Evolutionary conservation across 1,140 invertebrate species (phyloP).

Genomic region (Heliconius hermathena): DNA sequence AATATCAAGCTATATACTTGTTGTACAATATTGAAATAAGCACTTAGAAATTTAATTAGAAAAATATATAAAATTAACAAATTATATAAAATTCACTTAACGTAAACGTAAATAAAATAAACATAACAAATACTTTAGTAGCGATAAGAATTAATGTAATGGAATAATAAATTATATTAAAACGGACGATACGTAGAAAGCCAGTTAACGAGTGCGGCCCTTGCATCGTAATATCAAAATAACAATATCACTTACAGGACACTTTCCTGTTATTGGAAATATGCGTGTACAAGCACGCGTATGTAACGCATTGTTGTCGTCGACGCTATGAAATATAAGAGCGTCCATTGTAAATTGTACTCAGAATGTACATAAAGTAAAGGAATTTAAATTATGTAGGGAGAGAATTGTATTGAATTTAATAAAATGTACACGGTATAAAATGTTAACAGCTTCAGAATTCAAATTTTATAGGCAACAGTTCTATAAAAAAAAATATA

Average conservation of each 20-base stretch:
- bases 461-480: too few relatives aligned
- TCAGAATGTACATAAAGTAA: not conserved
- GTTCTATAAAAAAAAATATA: too few relatives aligned
- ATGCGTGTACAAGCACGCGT: not conserved
- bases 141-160: not conserved
- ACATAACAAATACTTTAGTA: not conserved
- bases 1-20: too few relatives aligned
- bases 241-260: slow-evolving; percentile 16
- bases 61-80: too few relatives aligned
- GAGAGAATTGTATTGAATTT: not conserved
- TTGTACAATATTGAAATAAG: too few relatives aligned
- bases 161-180: slow-evolving; percentile 17
- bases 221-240: slow-evolving; percentile 23
- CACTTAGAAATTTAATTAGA: too few relatives aligned
- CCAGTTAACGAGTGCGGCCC: slow-evolving; percentile 18
- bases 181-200: slow-evolving; percentile 26
- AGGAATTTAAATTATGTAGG: not conserved
- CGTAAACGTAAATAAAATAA: too few relatives aligned
- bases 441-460: too few relatives aligned
- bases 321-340: not conserved
- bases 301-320: not conserved
- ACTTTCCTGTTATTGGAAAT: slow-evolving; percentile 27
- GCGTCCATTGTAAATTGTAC: not conserved
- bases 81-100: too few relatives aligned
- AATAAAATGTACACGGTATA: too few relatives aligned